Base-by-base conservation (phyloP, 2,113 vertebrate species). In the Electrona antarctica region DNA sequence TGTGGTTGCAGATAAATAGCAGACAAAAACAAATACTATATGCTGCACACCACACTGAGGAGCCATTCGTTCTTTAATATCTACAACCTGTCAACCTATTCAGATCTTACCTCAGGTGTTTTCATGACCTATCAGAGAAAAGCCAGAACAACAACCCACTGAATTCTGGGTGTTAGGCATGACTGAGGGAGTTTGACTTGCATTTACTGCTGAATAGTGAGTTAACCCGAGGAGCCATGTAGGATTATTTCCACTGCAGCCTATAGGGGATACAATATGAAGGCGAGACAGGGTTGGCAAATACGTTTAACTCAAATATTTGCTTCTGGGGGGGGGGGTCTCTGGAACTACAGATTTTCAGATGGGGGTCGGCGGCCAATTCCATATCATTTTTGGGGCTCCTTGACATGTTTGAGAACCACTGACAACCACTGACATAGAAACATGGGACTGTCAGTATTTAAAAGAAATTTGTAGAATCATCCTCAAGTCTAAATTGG, bases 131-230 rank as follows among this genome's bases (percentile, higher is more conserved):
- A 7, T 12, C 11, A 28, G 21, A 57, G 60, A 49, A 54, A 8
- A 4, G 14, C 0, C 51, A n/a, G 1, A 21, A 41, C 52, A 6
- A 21, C 21, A 21, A 21, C 28, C 28, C 7, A 46, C 33, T 57
- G 62, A 54, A 49, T 79, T 55, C 10, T 3, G 13, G 47, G 33
- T 69, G 52, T 67, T 57, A 71, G 62, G 62, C 74, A 51, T 5
- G 52, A 57, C 46, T 8, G 59, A 60, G 13, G 33, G 65, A 72
- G 60, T 65, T 55, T 76, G 79, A 87, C 71, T 50, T 71, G 69
- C 71, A 84, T 86, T 91, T 81, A 87, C 29, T 64, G 45, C 1
- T 84, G 79, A 88, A 87, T 76, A 76, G 74, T 46, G 74, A 78
- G 66, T 87, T 87, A 87, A 88, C 86, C 55, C 73, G 15, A 62